Evolutionary conservation across 2,888 invertebrate genomes (phyloP).

Genomic region (Spodoptera exigua): DNA sequence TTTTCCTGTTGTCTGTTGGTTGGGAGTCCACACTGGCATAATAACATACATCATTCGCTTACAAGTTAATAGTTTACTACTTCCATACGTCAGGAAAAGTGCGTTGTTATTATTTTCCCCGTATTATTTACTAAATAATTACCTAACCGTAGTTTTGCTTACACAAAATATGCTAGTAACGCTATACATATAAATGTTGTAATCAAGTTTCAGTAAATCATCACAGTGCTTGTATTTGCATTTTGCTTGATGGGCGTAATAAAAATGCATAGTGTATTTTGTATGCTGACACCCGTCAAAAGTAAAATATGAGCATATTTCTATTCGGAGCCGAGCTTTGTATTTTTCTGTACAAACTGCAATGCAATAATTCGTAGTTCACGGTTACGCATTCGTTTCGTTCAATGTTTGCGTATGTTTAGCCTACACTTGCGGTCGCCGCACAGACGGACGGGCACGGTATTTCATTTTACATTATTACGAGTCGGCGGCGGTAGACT

Average conservation of each 20-base stretch:
- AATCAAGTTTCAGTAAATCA: slow-evolving; percentile 18
- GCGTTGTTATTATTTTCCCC: slow-evolving; percentile 27
- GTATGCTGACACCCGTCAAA: slow-evolving; percentile 34
- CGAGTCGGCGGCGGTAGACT: slow-evolving; percentile 76
- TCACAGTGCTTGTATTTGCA: slow-evolving; percentile 14
- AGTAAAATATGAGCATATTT: slow-evolving; percentile 50
- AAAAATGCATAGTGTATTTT: slow-evolving; percentile 35
- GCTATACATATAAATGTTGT: slow-evolving; percentile 3
- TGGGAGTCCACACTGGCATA: too few species aligned
- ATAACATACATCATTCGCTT: too few species aligned
- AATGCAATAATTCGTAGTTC: slow-evolving; percentile 74
- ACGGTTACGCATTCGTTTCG: slow-evolving; percentile 75
- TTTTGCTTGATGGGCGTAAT: slow-evolving; percentile 18
- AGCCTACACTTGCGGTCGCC: slow-evolving; percentile 73
- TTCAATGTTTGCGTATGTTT: slow-evolving; percentile 67
- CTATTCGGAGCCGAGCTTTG: slow-evolving; percentile 52
- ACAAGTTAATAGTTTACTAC: slow-evolving; percentile 14
- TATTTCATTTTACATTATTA: slow-evolving; percentile 83
- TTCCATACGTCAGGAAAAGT: slow-evolving; percentile 20
- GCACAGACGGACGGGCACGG: slow-evolving; percentile 73
- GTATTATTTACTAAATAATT: too few species aligned
- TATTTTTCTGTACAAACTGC: slow-evolving; percentile 42
- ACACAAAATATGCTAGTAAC: not conserved
- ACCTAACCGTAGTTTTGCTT: not conserved
- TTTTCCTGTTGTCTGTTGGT: slow-evolving; percentile 26